These are phyloP conservation scores for Presbytis comata DNA, from an alignment of 2,797 vertebrate species.

Conservation along the genomic window DNA sequence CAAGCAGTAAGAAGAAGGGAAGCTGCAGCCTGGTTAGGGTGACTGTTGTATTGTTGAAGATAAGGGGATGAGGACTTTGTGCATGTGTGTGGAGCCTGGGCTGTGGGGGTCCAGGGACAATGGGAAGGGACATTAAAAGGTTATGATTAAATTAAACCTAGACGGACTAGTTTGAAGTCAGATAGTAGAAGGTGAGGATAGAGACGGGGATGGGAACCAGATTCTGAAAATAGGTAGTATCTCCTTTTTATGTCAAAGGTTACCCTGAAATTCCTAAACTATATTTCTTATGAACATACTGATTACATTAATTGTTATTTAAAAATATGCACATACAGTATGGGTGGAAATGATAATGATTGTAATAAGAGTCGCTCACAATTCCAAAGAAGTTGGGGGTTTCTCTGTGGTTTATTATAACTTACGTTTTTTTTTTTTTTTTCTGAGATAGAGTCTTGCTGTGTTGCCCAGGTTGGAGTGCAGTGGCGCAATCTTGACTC, in stretches of 20 bases:
- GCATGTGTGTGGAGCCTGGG: background rate
- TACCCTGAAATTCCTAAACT: background rate
- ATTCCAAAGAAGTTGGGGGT: background rate
- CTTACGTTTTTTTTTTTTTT: background rate
- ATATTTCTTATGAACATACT: background rate
- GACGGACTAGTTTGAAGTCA: background rate
- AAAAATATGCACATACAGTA: background rate
- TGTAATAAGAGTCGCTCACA: background rate
- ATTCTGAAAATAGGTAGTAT: background rate
- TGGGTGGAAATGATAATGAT: conserved; percentile 10
- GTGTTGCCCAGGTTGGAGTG: background rate
- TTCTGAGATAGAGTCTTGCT: background rate
- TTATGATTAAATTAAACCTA: background rate
- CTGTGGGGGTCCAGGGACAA: background rate
- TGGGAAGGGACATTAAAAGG: background rate
- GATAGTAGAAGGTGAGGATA: background rate
- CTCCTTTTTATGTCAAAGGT: background rate
- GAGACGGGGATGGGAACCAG: background rate
- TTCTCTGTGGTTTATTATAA: background rate
- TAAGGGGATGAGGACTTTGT: background rate
- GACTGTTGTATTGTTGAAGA: background rate
- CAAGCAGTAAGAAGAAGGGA: background rate
- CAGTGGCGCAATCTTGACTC: background rate
- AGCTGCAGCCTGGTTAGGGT: background rate
- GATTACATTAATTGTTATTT: background rate